These are phyloP conservation scores for Cantharis rustica DNA, from an alignment of 2,888 invertebrate genomes.

Conservation along the genomic window DNA sequence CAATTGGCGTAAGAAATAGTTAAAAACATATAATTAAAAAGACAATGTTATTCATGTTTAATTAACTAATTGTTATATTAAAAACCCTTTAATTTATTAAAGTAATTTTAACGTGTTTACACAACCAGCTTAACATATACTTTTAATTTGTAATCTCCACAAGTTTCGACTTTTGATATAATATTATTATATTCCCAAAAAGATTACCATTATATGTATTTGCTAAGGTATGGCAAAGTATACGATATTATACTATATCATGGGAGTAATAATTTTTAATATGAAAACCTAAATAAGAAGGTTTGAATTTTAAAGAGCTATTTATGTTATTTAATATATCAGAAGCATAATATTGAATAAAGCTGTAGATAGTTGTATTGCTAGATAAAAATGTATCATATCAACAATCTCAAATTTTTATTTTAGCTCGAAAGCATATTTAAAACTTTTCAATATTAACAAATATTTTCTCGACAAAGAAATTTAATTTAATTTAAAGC, in stretches of 20 bases:
- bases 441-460: background rate
- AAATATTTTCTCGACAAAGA: background rate
- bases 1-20: no score
- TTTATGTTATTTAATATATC: conserved; percentile 11
- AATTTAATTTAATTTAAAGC: background rate
- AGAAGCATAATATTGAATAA: background rate
- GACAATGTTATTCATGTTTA: no score
- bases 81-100: no score
- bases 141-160: background rate
- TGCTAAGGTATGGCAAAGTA: conserved; percentile 23
- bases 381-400: background rate
- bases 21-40: no score
- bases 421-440: background rate
- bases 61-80: no score
- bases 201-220: conserved; percentile 11
- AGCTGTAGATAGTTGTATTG: background rate
- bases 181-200: conserved; percentile 10
- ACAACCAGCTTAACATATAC: no score
- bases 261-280: conserved; percentile 29
- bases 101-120: background rate
- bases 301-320: conserved; percentile 25
- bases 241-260: conserved; percentile 22
- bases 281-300: conserved; percentile 27
- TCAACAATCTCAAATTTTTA: background rate
- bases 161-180: background rate